phyloP scores from a whole-genome alignment of 2,888 invertebrate genomes.

The Conus canariensis region DNA sequence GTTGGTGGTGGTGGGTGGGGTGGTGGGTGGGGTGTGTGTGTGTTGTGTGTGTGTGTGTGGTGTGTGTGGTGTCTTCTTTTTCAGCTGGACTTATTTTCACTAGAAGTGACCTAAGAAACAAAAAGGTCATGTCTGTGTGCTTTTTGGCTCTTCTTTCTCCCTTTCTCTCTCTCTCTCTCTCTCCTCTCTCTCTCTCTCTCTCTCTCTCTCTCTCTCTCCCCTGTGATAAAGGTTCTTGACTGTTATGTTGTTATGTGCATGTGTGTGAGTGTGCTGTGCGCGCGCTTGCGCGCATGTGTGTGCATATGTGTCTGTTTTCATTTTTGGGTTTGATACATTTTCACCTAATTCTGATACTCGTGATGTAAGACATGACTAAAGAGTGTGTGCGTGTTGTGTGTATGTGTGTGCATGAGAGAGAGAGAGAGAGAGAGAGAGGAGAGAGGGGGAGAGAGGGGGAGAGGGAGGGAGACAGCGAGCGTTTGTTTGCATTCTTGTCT shows the following conservation, averaged over 20 bases:
- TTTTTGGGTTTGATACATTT: too few species aligned
- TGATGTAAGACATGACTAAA: too few species aligned
- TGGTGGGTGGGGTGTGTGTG: not conserved
- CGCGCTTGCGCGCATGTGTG: not conserved
- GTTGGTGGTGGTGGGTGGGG: too few species aligned
- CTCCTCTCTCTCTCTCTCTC: constrained; percentile 6
- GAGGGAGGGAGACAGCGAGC: not conserved
- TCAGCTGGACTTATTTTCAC: too few species aligned
- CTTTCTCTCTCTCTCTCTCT: too few species aligned
- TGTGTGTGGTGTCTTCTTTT: not conserved
- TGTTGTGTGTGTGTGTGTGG: not conserved
- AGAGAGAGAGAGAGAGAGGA: too few species aligned
- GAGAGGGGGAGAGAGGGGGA: too few species aligned
- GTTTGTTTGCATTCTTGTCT: not conserved
- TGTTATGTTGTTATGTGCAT: too few species aligned
- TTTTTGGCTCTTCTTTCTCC: not conserved
- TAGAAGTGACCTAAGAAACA: too few species aligned
- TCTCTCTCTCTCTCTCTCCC: not conserved
- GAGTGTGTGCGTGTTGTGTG: not conserved
- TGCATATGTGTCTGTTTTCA: not conserved
- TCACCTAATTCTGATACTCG: too few species aligned
- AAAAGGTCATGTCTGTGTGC: constrained; percentile 21
- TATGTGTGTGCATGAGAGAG: not conserved
- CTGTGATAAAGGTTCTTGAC: not conserved
- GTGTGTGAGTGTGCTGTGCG: too few species aligned